phyloP scores from a whole-genome alignment of 2,113 vertebrate genomes.

The Xiphophorus maculatus region DNA sequence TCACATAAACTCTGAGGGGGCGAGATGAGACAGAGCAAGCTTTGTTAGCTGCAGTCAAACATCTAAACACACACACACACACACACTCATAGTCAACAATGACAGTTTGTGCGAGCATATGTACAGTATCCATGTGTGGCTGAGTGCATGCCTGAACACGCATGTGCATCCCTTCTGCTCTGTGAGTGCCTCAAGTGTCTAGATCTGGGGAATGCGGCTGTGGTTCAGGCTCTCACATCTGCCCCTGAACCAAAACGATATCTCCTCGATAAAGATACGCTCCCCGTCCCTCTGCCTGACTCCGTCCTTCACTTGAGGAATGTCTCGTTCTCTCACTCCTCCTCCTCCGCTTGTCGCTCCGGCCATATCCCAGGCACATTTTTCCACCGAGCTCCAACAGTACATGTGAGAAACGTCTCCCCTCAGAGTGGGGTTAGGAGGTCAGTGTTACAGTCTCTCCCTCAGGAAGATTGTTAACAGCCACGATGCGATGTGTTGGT shows the following conservation, averaged over 20 bases:
- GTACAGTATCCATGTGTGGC: constrained; percentile 24
- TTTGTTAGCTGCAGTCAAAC: constrained; percentile 41
- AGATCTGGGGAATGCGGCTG: constrained; percentile 66
- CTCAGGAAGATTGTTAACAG: constrained; percentile 6
- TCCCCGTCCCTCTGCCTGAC: constrained; percentile 26
- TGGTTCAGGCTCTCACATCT: constrained; percentile 71
- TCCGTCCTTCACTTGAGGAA: constrained; percentile 18
- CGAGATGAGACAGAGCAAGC: constrained; percentile 42
- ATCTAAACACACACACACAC: neutral
- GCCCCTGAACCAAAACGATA: constrained; percentile 72
- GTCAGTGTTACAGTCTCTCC: constrained; percentile 29
- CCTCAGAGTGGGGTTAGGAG: constrained; percentile 30
- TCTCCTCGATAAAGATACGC: constrained; percentile 67
- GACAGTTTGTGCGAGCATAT: constrained; percentile 31
- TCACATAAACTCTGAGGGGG: constrained; percentile 22
- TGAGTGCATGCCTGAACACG: constrained; percentile 35
- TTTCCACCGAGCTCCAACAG: constrained; percentile 33
- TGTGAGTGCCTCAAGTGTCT: constrained; percentile 47
- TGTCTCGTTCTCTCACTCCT: constrained; percentile 22
- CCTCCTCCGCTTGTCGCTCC: constrained; percentile 16
- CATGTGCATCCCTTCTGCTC: constrained; percentile 19
- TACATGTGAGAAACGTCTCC: constrained; percentile 61
- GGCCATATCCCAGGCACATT: constrained; percentile 24
- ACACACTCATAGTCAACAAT: constrained; percentile 13
- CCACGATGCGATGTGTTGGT: constrained; percentile 7